phyloP scores from a whole-genome alignment of 1,140 invertebrate genomes.

The Caligus rogercresseyi region DNA sequence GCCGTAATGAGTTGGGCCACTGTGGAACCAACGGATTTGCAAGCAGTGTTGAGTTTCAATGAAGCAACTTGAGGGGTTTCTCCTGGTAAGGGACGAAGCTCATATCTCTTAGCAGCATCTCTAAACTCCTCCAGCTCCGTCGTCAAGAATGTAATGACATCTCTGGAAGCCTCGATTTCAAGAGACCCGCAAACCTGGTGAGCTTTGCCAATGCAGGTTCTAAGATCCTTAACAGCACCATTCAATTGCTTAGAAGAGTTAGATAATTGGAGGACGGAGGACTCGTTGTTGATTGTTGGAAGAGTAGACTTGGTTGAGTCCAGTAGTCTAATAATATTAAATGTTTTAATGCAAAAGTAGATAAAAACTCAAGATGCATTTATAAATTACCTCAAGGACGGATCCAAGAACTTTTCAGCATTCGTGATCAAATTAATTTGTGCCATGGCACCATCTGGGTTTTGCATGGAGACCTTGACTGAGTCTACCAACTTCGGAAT shows the following conservation, averaged over 20 bases:
- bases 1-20: slow-evolving; percentile 69
- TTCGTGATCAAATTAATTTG: slow-evolving; percentile 53
- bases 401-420: slow-evolving; percentile 51
- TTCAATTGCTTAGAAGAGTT: slow-evolving; percentile 54
- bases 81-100: slow-evolving; percentile 60
- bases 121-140: slow-evolving; percentile 63
- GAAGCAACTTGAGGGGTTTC: slow-evolving; percentile 61
- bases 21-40: slow-evolving; percentile 42
- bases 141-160: slow-evolving; percentile 56
- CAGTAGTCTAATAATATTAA: slow-evolving; percentile 43
- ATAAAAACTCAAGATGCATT: neutral
- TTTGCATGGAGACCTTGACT: slow-evolving; percentile 48
- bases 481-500: slow-evolving; percentile 64
- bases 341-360: neutral
- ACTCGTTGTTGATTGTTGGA: slow-evolving; percentile 64
- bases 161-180: slow-evolving; percentile 61
- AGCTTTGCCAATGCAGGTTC: slow-evolving; percentile 58
- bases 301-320: slow-evolving; percentile 53
- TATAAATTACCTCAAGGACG: slow-evolving; percentile 31
- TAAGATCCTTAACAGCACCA: slow-evolving; percentile 52
- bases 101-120: slow-evolving; percentile 45
- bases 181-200: slow-evolving; percentile 70
- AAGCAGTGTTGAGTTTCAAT: slow-evolving; percentile 45
- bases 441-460: slow-evolving; percentile 50
- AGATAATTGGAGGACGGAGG: slow-evolving; percentile 48